phyloP scores from a whole-genome alignment of 2,113 vertebrate species.

The Antennarius striatus region DNA sequence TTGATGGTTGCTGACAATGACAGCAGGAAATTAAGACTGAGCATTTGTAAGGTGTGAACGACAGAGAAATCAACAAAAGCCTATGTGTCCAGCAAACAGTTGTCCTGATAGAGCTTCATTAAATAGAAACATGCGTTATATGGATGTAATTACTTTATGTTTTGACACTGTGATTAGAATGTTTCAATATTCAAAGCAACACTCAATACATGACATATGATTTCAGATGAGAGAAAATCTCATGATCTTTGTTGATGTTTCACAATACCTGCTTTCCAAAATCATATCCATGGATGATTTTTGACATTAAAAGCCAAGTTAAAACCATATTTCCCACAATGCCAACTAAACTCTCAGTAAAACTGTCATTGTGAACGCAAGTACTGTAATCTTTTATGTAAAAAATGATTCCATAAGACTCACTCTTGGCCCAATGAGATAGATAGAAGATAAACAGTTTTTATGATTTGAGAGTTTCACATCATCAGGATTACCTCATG shows the following conservation, averaged over 20 bases:
- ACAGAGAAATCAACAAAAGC: no score
- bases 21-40: not conserved
- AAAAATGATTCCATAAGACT: no score
- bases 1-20: no score
- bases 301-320: not conserved
- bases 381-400: no score
- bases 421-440: no score
- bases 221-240: no score
- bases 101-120: no score
- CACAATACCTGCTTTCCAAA: not conserved
- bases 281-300: not conserved
- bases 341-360: not conserved
- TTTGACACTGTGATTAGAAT: not conserved
- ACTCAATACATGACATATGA: not conserved
- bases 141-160: not conserved
- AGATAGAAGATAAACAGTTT: no score
- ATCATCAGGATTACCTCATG: not conserved
- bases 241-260: no score
- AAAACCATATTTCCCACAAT: not conserved
- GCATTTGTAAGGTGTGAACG: not conserved
- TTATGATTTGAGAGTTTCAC: no score
- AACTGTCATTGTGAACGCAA: no score
- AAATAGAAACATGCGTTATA: not conserved
- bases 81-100: no score
- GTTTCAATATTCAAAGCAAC: not conserved